Conservation (phyloP, 2,888 invertebrate species). For the Octonoba sinensis region DNA sequence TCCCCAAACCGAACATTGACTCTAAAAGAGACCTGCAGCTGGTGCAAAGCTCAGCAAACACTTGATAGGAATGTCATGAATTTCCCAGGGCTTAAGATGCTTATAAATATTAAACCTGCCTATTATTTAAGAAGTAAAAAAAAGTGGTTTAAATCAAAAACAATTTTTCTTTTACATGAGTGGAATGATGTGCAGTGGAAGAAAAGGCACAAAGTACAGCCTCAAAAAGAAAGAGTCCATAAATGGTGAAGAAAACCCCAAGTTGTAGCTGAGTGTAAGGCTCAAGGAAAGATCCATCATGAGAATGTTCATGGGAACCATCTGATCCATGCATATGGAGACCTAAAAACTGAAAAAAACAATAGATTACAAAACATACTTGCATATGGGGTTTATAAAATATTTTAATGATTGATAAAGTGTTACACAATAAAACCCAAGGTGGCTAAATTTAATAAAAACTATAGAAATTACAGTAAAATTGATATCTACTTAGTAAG, state of each 20-base stretch:
- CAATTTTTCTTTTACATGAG: neutral
- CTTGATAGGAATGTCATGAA: too few relatives aligned
- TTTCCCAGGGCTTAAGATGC: too few relatives aligned
- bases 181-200: too few relatives aligned
- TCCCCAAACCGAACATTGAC: too few relatives aligned
- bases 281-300: constrained; percentile 53
- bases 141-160: neutral
- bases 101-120: neutral
- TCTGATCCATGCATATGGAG: constrained; percentile 60
- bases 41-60: too few relatives aligned
- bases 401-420: too few relatives aligned
- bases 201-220: constrained; percentile 62
- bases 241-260: constrained; percentile 66
- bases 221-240: constrained; percentile 67
- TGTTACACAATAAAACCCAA: too few relatives aligned
- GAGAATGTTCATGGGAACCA: constrained; percentile 48
- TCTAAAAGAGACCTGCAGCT: too few relatives aligned
- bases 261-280: constrained; percentile 63
- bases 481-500: too few relatives aligned
- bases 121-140: neutral
- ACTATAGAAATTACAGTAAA: too few relatives aligned
- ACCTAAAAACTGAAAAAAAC: constrained; percentile 46
- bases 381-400: too few relatives aligned
- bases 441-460: too few relatives aligned
- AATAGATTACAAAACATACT: neutral